Conservation (phyloP, 1,140 invertebrate genomes). For the Drosophila arizonae region DNA sequence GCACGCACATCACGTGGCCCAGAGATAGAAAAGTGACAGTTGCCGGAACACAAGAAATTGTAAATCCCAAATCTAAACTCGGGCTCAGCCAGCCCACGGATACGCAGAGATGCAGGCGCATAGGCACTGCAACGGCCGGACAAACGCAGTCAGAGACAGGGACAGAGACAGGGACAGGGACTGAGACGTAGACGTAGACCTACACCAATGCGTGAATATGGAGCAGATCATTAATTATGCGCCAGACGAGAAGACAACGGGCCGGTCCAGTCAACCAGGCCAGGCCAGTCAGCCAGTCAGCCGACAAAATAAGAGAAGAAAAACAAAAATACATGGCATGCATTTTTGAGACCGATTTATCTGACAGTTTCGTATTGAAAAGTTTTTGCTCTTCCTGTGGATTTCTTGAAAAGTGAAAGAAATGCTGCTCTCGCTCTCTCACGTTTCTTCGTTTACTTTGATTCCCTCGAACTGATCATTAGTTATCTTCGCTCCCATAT, state of each 20-base stretch:
- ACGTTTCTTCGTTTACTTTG: constrained; percentile 35
- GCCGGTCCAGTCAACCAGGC: constrained; percentile 15
- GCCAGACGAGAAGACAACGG: constrained; percentile 45
- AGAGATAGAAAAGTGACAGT: constrained; percentile 75
- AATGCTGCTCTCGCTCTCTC: constrained; percentile 22
- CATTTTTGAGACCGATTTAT: constrained; percentile 53
- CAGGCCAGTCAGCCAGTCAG: constrained; percentile 1
- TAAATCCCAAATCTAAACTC: constrained; percentile 53
- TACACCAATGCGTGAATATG: constrained; percentile 81
- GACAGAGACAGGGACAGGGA: not conserved
- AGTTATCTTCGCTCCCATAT: constrained; percentile 30
- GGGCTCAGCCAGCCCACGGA: constrained; percentile 52
- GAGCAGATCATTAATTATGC: constrained; percentile 82
- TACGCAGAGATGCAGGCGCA: constrained; percentile 60
- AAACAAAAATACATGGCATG: constrained; percentile 7
- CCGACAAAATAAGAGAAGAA: constrained; percentile 13
- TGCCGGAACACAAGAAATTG: constrained; percentile 66
- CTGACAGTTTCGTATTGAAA: constrained; percentile 78
- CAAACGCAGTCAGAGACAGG: constrained; percentile 8
- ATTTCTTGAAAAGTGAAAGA: constrained; percentile 74
- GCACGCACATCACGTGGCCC: constrained; percentile 66
- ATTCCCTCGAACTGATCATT: constrained; percentile 69
- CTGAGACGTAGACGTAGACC: constrained; percentile 51
- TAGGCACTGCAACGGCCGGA: constrained; percentile 28
- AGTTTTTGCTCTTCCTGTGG: constrained; percentile 73